These are phyloP conservation scores for Zonitis immaculata DNA, from an alignment of 2,888 invertebrate genomes.

Conservation along the genomic window DNA sequence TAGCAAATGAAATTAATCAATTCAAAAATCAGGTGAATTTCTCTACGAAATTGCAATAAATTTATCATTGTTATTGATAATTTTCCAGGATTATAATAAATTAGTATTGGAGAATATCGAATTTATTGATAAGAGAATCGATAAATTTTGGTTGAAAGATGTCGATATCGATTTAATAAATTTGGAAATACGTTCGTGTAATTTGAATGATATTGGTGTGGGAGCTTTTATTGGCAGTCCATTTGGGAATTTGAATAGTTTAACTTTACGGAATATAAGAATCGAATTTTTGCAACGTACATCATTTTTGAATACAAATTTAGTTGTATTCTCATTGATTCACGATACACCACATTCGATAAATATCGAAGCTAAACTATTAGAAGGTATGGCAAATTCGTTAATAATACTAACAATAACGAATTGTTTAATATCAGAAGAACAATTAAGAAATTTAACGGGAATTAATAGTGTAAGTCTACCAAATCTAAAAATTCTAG, in stretches of 20 bases:
- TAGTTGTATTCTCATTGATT: slow-evolving; percentile 5
- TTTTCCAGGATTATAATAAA: not conserved
- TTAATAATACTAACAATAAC: slow-evolving; percentile 22
- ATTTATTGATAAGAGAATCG: slow-evolving; percentile 2
- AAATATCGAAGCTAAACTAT: slow-evolving; percentile 22
- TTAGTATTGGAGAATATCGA: not conserved
- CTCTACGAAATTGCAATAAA: not conserved
- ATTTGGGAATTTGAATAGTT: slow-evolving; percentile 12
- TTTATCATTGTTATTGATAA: not conserved
- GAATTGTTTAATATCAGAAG: slow-evolving; percentile 9
- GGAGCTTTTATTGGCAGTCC: slow-evolving; percentile 23
- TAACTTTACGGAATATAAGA: slow-evolving; percentile 19
- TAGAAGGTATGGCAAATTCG: slow-evolving; percentile 15
- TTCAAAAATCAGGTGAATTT: not conserved
- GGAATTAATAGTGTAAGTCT: slow-evolving; percentile 13
- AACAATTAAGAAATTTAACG: slow-evolving; percentile 27
- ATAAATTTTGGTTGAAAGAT: slow-evolving; percentile 7
- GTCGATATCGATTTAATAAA: not conserved
- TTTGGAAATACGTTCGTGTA: not conserved
- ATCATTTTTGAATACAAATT: slow-evolving; percentile 2
- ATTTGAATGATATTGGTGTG: not conserved
- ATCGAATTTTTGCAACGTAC: slow-evolving; percentile 19
- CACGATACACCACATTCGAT: slow-evolving; percentile 1
- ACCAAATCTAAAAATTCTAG: slow-evolving; percentile 18
- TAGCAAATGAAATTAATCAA: not conserved